phyloP scores from a whole-genome alignment of 2,888 invertebrate genomes.

The Chrysina gloriosa region DNA sequence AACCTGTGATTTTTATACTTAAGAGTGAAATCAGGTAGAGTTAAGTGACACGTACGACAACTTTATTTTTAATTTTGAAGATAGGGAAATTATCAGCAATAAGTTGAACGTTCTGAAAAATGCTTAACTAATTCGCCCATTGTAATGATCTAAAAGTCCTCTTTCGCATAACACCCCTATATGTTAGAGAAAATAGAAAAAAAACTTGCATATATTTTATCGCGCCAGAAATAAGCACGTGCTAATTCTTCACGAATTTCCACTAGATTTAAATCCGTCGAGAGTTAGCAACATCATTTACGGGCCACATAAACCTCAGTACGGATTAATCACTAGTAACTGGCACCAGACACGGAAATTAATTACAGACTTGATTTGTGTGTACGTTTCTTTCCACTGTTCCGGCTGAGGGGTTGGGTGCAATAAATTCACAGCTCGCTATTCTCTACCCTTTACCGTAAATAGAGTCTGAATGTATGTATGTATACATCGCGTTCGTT shows the following conservation, averaged over 20 bases:
- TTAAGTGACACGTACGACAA: too few species aligned
- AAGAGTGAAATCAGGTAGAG: too few species aligned
- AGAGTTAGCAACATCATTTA: conserved; percentile 14
- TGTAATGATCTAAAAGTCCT: too few species aligned
- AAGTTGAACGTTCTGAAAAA: too few species aligned
- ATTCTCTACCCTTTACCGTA: neutral
- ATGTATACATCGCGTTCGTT: neutral
- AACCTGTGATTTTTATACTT: too few species aligned
- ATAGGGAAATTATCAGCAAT: too few species aligned
- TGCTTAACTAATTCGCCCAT: too few species aligned
- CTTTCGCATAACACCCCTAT: too few species aligned
- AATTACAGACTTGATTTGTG: conserved; percentile 35
- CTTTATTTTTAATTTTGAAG: too few species aligned
- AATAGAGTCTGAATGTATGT: conserved; percentile 6
- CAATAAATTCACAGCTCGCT: conserved; percentile 25
- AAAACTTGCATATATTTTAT: too few species aligned
- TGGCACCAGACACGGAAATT: conserved; percentile 29
- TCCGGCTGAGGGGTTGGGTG: conserved; percentile 14
- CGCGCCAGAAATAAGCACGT: too few species aligned
- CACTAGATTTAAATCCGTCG: conserved; percentile 5
- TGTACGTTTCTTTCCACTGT: conserved; percentile 29
- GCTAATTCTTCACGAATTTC: neutral
- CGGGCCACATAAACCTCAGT: conserved; percentile 6
- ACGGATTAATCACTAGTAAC: conserved; percentile 31
- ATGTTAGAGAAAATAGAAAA: too few species aligned